Evolutionary conservation across 2,888 invertebrate species (phyloP), one percentile per base, ranked within the genome.

Genomic region (Stratiomys singularior): DNA sequence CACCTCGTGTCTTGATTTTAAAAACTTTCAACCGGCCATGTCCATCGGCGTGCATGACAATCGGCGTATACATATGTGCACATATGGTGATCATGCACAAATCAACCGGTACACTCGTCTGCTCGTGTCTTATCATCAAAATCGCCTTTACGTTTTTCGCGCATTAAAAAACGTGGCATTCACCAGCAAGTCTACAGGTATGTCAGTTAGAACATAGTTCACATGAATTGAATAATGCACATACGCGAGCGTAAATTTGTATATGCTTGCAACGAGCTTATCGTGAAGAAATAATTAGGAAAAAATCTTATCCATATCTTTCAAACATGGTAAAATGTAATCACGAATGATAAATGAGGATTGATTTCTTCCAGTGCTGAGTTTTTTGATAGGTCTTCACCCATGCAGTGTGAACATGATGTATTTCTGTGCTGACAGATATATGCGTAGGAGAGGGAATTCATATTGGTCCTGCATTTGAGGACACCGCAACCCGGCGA

Each of bases 1-100:
- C 77, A 78, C 77, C 78, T 72, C 78, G 78, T 78, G 78, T 63
- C 37, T 71, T 56, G 77, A 58, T 77, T 77, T 77, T 77, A 72
- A 77, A 78, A n/a, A 13, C 52, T 52, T 52, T 52, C 52, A 4
- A 18, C 52, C 4, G 18, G 15, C 7, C 15, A 52, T 52, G 52
- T 52, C 52, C 52, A 52, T 52, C 52, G 52, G 15, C 52, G 52
- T 52, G 52, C 52, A 52, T n/a, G 52, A 18, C 52, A 18, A 52
- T 52, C 15, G 52, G 15, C 52, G 15, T 52, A 52, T 37, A 37
- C 9, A 9, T 5, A 37, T 52, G 52, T 52, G 52, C 18, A 52
- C 52, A 52, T 52, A 52, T 18, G 52, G 52, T 9, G 15, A 52
- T 52, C 52, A 52, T 52, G 52, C 52, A 18, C 52, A 18, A 52